Evolutionary conservation across 2,113 vertebrate species (phyloP).

Genomic region (Strix aluco): DNA sequence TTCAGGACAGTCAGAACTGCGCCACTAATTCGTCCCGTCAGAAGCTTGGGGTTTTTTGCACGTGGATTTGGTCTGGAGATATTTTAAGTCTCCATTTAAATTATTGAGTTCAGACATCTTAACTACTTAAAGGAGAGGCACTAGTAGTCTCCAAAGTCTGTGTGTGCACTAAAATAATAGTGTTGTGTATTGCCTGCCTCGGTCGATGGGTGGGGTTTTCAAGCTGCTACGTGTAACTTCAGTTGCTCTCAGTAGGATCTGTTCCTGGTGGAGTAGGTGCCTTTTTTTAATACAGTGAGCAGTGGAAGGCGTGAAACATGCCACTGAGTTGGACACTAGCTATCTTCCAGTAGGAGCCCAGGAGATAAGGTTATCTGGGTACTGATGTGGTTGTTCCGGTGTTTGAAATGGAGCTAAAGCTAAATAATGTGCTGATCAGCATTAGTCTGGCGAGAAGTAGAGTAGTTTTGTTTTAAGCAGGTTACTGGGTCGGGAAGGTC

Average conservation of each 20-base stretch:
- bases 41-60: not conserved
- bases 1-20: not conserved
- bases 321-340: not conserved
- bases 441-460: accelerated
- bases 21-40: not conserved
- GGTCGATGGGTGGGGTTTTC: not conserved
- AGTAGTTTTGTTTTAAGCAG: not conserved
- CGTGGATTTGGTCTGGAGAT: not conserved
- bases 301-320: not conserved
- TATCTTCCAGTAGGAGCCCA: not conserved
- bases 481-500: not conserved
- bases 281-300: not conserved
- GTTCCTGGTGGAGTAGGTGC: not conserved
- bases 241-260: not conserved
- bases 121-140: not conserved
- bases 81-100: constrained; percentile 1
- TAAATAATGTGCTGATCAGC: not conserved
- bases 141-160: not conserved
- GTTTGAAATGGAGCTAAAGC: not conserved
- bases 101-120: not conserved
- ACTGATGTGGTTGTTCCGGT: not conserved
- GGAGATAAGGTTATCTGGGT: not conserved
- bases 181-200: accelerated
- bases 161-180: not conserved
- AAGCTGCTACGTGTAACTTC: not conserved